A percentile compares a stretch with the other conserved stretches of the same genome.
Evolutionary conservation across 2,113 vertebrate genomes (phyloP).

Genomic region (Benthochromis sp.): DNA sequence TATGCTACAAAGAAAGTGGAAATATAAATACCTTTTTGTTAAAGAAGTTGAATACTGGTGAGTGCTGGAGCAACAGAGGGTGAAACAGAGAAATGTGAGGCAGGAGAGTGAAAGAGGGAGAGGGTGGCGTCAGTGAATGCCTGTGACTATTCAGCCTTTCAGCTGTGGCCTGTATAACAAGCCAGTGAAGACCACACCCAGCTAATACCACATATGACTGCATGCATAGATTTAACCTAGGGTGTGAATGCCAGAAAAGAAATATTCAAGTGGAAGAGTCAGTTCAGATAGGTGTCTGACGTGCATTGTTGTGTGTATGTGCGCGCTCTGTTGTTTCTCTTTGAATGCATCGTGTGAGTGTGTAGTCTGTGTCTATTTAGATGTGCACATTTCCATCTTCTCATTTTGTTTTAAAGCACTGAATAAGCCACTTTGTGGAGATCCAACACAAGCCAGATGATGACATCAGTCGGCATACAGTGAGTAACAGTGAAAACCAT

Average conservation of each 20-base stretch:
- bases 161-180: slow-evolving; percentile 48
- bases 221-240: background rate
- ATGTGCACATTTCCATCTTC: background rate
- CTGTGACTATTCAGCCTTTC: slow-evolving; percentile 17
- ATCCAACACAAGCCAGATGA: background rate
- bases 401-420: background rate
- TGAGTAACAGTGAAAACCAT: slow-evolving; percentile 11
- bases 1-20: background rate
- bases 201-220: slow-evolving; percentile 27
- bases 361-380: background rate
- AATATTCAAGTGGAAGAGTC: background rate
- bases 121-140: background rate
- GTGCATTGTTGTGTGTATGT: background rate
- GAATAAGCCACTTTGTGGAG: background rate
- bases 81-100: background rate
- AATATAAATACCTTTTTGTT: background rate
- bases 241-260: background rate
- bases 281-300: background rate
- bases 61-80: background rate
- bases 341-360: background rate
- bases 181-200: slow-evolving; percentile 51
- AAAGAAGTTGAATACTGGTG: background rate
- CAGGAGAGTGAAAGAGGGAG: background rate
- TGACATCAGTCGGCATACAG: background rate
- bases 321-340: background rate